Conservation (phyloP, 92 coral and sea anemone species). For the Paramuricea clavata region DNA sequence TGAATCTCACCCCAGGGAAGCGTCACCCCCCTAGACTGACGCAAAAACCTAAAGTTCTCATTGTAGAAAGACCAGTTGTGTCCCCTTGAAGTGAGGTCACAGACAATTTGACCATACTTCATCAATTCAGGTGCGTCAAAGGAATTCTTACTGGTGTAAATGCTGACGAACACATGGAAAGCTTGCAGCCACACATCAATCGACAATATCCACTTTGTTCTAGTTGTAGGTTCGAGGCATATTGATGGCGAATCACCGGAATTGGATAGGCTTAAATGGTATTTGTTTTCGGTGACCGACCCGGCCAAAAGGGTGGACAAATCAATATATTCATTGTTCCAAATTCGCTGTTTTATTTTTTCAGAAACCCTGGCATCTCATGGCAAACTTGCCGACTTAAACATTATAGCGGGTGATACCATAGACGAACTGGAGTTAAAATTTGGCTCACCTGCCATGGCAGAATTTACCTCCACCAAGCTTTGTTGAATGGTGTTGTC, state of each 20-base stretch:
- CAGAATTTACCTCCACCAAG: too few species aligned
- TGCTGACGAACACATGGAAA: too few species aligned
- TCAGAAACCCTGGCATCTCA: too few species aligned
- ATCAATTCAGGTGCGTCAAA: too few species aligned
- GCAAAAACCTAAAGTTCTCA: conserved; percentile 65
- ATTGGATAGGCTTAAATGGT: not conserved
- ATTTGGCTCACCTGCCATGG: too few species aligned
- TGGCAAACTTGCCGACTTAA: too few species aligned
- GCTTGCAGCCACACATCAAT: conserved; percentile 53
- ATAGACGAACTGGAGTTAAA: too few species aligned
- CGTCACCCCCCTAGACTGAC: conserved; percentile 52
- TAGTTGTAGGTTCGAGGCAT: conserved; percentile 49
- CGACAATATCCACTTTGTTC: conserved; percentile 26
- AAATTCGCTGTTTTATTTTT: not conserved
- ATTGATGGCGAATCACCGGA: conserved; percentile 47
- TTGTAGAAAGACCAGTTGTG: conserved; percentile 72
- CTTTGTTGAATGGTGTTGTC: too few species aligned
- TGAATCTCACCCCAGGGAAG: conserved; percentile 55
- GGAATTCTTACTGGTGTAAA: too few species aligned
- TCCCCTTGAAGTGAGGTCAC: too few species aligned
- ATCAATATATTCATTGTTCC: conserved; percentile 45
- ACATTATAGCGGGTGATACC: too few species aligned
- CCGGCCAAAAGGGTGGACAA: conserved; percentile 40
- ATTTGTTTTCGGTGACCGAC: conserved; percentile 15
- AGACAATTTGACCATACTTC: too few species aligned